Base-by-base conservation (phyloP, 2,797 vertebrate genomes). In the Characodon lateralis region DNA sequence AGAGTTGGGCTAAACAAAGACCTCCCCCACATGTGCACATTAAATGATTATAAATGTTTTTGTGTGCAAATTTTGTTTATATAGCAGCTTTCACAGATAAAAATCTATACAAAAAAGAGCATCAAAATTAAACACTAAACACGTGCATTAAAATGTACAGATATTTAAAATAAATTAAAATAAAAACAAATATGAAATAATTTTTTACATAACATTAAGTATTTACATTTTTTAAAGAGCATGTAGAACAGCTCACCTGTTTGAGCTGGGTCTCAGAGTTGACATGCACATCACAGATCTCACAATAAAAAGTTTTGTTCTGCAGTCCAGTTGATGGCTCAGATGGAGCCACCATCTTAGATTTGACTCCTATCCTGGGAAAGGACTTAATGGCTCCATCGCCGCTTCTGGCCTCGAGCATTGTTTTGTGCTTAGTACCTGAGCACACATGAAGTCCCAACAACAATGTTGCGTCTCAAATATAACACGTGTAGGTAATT, bases 261-360 rank as follows among this genome's bases (percentile, higher is more conserved):
- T 99, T 99, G 79, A 99, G 97, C 9, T 99, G 98, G 81, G 98
- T 99, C 95, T 99, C 98, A 3, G 98, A 99, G 93, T 99, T 99
- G 86, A 99, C 97, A 1, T 98, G 98, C 85, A 99, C 98, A 61
- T 99, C 96, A 71, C 98, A 99, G 93, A 97, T 98, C 96, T 99
- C 97, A 95, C 98, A 99, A 96, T 98, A 97, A 95, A 99, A 99
- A 0, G 97, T 99, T 91, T 98, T 99, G 93, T 99, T 98, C 94
- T 99, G 98, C 77, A 99, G 95, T 87, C 98, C 98, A 1, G 97
- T 98, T 10, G 96, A 94, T 76, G 94, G 93, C 75, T 90, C 96
- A 3, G 85, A 91, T n/a, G 95, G 92, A 0, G 95, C 90, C 20
- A 94, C 93, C 88, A 95, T 72, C 94, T 98, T 99, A 93, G 96